Evolutionary conservation across 1,140 invertebrate species (phyloP).

Genomic region (Nephila pilipes): DNA sequence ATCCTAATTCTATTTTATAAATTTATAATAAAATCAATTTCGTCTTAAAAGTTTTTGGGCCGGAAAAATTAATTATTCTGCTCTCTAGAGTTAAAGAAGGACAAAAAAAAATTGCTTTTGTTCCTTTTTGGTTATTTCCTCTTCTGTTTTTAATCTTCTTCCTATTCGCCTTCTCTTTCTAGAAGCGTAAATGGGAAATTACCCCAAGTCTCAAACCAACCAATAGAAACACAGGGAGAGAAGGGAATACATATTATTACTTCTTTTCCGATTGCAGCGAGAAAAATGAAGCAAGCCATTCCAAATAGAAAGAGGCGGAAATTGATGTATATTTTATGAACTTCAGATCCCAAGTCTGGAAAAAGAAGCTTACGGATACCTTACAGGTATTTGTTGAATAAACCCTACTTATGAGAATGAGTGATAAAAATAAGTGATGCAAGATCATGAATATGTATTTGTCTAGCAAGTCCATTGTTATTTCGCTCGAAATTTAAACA

Average conservation of each 20-base stretch:
- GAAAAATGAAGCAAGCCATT: conserved; percentile 6
- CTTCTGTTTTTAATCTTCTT: conserved; percentile 29
- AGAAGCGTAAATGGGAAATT: conserved; percentile 43
- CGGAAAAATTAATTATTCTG: conserved; percentile 59
- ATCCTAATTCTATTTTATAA: conserved; percentile 6
- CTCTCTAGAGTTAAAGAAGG: not conserved
- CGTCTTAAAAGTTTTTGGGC: not conserved
- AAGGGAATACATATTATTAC: not conserved
- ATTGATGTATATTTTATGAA: not conserved
- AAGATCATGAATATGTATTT: not conserved
- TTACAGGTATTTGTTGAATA: not conserved
- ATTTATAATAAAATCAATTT: conserved; percentile 51
- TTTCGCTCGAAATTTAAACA: no score
- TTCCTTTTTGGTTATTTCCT: conserved; percentile 35
- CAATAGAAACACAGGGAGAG: not conserved
- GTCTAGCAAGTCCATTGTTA: no score
- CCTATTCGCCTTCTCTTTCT: not conserved
- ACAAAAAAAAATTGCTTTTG: not conserved
- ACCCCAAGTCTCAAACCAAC: not conserved
- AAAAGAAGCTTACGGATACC: not conserved
- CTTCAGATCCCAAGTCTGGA: not conserved
- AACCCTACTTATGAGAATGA: not conserved
- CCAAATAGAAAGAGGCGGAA: not conserved
- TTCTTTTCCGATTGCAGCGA: not conserved
- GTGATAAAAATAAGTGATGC: not conserved